phyloP scores from a whole-genome alignment of 2,888 invertebrate species.

The Tupiocoris notatus region DNA sequence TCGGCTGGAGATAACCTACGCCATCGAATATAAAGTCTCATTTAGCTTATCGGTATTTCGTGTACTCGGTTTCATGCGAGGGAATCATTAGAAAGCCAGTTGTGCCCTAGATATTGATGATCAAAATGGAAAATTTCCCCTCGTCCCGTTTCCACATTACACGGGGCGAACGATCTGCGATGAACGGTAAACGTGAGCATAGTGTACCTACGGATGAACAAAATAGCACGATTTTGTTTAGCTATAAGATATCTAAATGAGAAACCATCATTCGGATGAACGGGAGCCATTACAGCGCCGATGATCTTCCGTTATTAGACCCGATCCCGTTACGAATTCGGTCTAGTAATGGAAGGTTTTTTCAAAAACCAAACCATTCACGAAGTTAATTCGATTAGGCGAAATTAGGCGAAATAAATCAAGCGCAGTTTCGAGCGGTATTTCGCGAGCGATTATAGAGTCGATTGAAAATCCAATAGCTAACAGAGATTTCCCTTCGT shows the following conservation, averaged over 20 bases:
- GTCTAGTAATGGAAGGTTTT: neutral
- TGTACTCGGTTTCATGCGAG: neutral
- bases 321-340: neutral
- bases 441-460: too few species aligned
- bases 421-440: too few species aligned
- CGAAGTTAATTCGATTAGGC: neutral
- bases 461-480: too few species aligned
- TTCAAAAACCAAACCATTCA: too few species aligned
- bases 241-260: neutral
- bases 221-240: neutral
- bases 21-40: too few species aligned
- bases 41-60: neutral
- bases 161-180: neutral
- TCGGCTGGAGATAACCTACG: too few species aligned
- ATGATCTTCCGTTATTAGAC: neutral
- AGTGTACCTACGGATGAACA: neutral
- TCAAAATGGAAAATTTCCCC: neutral
- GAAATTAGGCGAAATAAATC: too few species aligned
- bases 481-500: too few species aligned
- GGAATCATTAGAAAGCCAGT: neutral
- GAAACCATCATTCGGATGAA: neutral
- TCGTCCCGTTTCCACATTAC: neutral
- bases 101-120: neutral
- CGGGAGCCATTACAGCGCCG: neutral
- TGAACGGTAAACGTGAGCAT: neutral